phyloP scores from a whole-genome alignment of 2,888 invertebrate species.

The Caenorhabditis auriculariae region DNA sequence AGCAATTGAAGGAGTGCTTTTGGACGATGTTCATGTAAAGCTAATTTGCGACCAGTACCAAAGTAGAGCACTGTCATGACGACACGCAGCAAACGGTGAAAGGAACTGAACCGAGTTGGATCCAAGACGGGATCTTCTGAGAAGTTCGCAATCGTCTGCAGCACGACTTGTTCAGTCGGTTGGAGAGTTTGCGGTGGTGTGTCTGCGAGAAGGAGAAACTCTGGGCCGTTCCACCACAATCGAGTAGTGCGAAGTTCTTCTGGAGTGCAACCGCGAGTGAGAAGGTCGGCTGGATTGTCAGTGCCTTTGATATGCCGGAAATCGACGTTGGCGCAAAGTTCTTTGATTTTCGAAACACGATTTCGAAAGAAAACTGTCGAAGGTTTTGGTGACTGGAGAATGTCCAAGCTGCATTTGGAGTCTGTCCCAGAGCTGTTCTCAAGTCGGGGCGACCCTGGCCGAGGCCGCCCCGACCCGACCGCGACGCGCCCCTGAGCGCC shows the following conservation, averaged over 20 bases:
- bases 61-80: not conserved
- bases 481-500: too few species aligned
- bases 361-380: not conserved
- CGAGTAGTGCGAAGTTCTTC: not conserved
- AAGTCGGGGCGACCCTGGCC: too few species aligned
- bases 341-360: constrained; percentile 1
- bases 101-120: constrained; percentile 5
- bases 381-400: not conserved
- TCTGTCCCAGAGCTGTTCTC: too few species aligned
- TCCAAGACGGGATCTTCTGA: not conserved
- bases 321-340: not conserved
- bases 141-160: not conserved
- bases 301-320: constrained; percentile 7
- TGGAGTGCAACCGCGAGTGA: constrained; percentile 5
- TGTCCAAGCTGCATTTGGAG: constrained; percentile 7
- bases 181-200: too few species aligned
- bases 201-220: too few species aligned
- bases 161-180: too few species aligned
- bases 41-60: not conserved
- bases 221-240: constrained; percentile 9
- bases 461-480: too few species aligned
- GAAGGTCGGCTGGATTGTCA: constrained; percentile 9
- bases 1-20: not conserved
- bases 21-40: not conserved
- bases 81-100: not conserved